Evolutionary conservation across 2,888 invertebrate genomes (phyloP).

Genomic region (Andrena bicolor): DNA sequence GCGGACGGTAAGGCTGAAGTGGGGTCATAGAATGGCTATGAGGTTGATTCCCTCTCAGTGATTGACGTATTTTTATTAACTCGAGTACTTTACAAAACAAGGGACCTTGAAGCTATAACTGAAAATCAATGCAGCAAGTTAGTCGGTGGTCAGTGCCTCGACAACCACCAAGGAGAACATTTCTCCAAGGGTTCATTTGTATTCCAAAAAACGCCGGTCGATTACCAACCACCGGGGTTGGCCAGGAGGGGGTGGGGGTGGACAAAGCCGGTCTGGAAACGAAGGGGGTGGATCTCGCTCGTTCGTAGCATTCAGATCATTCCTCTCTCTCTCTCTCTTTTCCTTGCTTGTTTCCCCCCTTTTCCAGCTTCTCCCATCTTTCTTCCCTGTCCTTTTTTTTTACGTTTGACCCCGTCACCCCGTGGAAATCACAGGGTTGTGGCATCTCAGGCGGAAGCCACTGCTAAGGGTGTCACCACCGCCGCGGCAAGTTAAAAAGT

Average conservation of each 20-base stretch:
- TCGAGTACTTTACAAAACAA: too few species aligned
- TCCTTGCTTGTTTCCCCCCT: conserved; percentile 22
- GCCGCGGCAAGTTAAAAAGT: conserved; percentile 72
- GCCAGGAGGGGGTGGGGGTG: conserved; percentile 44
- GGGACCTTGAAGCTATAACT: background rate
- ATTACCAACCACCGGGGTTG: conserved; percentile 67
- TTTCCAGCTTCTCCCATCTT: conserved; percentile 50
- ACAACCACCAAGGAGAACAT: conserved; percentile 12
- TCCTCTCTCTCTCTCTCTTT: conserved; percentile 20
- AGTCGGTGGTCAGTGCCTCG: conserved; percentile 25
- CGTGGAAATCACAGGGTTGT: conserved; percentile 82
- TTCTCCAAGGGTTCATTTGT: conserved; percentile 64
- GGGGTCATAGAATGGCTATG: too few species aligned
- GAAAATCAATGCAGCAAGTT: conserved; percentile 4
- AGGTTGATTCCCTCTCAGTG: too few species aligned
- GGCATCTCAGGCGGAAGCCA: conserved; percentile 81
- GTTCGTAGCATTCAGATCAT: conserved; percentile 56
- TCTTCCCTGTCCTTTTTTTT: conserved; percentile 72
- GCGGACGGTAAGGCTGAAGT: too few species aligned
- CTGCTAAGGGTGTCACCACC: conserved; percentile 75
- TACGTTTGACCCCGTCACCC: conserved; percentile 80
- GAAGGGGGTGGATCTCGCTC: conserved; percentile 67
- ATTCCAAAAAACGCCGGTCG: conserved; percentile 70
- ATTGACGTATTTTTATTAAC: too few species aligned
- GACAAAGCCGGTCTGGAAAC: conserved; percentile 71